phyloP scores from a whole-genome alignment of 37 sponge, comb jelly and placozoan species.

The Petrosia ficiformis region DNA sequence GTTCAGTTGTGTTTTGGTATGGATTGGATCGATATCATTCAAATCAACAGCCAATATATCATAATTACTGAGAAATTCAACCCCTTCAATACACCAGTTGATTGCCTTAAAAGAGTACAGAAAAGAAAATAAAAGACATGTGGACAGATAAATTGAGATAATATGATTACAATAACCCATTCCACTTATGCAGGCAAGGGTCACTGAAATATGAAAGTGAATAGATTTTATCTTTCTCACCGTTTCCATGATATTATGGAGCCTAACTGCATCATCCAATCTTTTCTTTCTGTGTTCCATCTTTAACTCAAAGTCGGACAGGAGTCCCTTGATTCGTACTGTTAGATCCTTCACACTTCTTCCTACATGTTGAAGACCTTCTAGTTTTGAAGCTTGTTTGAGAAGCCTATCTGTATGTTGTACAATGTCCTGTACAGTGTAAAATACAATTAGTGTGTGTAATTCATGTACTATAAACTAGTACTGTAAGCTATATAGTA shows the following conservation, averaged over 20 bases:
- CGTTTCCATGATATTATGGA: constrained; percentile 52
- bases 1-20: constrained; percentile 22
- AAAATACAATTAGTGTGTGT: too few relatives aligned
- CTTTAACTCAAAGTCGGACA: constrained; percentile 31
- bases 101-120: constrained; percentile 38
- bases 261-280: constrained; percentile 40
- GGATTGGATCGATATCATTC: background rate
- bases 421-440: constrained; percentile 43
- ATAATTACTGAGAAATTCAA: constrained; percentile 30
- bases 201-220: background rate
- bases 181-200: too few relatives aligned
- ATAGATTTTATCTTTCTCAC: constrained; percentile 22
- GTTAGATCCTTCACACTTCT: constrained; percentile 12
- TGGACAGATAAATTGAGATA: too few relatives aligned
- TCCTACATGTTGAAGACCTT: constrained; percentile 2
- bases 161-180: too few relatives aligned
- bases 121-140: background rate
- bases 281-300: constrained; percentile 42
- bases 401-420: constrained; percentile 5
- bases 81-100: constrained; percentile 59
- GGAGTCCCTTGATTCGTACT: constrained; percentile 30
- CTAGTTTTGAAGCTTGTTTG: constrained; percentile 24
- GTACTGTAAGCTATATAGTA: too few relatives aligned
- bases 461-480: too few relatives aligned
- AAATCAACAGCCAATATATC: constrained; percentile 3